A percentile compares a stretch with the other conserved stretches of the same genome.
phyloP scores from a whole-genome alignment of 2,888 invertebrate genomes.

The Timandra comae region DNA sequence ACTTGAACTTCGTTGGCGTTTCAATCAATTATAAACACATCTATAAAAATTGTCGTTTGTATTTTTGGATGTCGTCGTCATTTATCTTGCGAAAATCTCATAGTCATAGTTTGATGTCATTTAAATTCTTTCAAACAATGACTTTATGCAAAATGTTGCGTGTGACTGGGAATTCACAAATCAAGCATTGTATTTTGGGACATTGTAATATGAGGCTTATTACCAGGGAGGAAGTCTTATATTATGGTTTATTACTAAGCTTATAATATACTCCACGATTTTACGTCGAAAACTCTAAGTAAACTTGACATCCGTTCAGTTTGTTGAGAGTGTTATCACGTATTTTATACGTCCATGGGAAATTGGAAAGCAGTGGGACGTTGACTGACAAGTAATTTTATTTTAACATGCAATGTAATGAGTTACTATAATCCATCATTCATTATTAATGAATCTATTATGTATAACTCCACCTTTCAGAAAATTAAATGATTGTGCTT shows the following conservation, averaged over 20 bases:
- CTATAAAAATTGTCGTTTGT: too few relatives aligned
- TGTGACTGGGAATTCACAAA: conserved; percentile 44
- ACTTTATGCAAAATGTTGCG: conserved; percentile 43
- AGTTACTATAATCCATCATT: too few relatives aligned
- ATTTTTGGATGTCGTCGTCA: conserved; percentile 7
- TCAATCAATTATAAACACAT: neutral
- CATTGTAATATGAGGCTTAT: neutral
- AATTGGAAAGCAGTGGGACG: conserved; percentile 38
- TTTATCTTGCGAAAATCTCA: conserved; percentile 4
- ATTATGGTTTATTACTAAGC: too few relatives aligned
- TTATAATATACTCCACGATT: too few relatives aligned
- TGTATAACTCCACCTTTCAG: too few relatives aligned
- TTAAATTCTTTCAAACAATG: conserved; percentile 41
- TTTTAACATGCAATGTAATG: too few relatives aligned
- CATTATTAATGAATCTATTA: too few relatives aligned
- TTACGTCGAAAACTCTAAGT: too few relatives aligned
- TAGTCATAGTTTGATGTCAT: conserved; percentile 19
- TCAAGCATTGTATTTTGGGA: conserved; percentile 2
- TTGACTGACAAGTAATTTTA: conserved; percentile 15
- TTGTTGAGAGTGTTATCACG: conserved; percentile 22
- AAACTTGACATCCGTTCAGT: conserved; percentile 24
- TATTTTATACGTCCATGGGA: conserved; percentile 27
- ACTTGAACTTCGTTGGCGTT: conserved; percentile 3
- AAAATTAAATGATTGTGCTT: too few relatives aligned
- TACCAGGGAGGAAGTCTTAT: neutral